Evolutionary conservation across 2,888 invertebrate genomes (phyloP), one percentile per base, ranked within the genome.

Genomic region (Hyles lineata): DNA sequence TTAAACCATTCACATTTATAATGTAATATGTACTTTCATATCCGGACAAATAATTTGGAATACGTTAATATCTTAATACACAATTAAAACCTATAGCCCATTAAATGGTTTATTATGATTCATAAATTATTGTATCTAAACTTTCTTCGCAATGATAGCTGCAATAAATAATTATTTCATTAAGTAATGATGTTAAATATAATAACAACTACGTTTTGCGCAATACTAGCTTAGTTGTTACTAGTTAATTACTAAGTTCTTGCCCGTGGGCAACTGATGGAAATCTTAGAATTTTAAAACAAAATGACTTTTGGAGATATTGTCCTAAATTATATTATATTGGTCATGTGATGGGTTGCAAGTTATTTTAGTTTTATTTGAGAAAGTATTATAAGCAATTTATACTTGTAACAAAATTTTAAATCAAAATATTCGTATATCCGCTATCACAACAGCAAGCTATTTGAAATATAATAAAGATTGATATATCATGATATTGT

Each of bases 151-250:
- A 67, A 50, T 17, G 11, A 67, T 50, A 43, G 23, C 63, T 19
- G 21, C 43, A 67, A 23, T 50, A 50, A 55, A 43, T 67, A 43
- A 67, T 67, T 50, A 67, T 67, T 50, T 67, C 21, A 67, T 67
- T 67, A 67, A 23, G 23, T 67, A 67, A 67, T 67, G 15, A 50
- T 6, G 50, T 67, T 50, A 7, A 67, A 67, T 50, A 15, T 67
- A 67, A 67, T 23, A 17, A 50, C 15, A 21, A 19, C 19, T 67
- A 50, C 50, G 8, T 67, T 67, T 50, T 50, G 43, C 67, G 43
- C 50, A 67, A 67, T 25, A 21, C n/a, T 11, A 43, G n/a, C 35
- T 35, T 35, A 11, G 9, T 62, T 32, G 21, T 59, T n/a, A 55
- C 15, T n/a, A 17, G 25, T 21, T 50, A 5, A 23, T 67, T 67